phyloP scores from a whole-genome alignment of 2,888 invertebrate species.

The Ophion ventricosus region DNA sequence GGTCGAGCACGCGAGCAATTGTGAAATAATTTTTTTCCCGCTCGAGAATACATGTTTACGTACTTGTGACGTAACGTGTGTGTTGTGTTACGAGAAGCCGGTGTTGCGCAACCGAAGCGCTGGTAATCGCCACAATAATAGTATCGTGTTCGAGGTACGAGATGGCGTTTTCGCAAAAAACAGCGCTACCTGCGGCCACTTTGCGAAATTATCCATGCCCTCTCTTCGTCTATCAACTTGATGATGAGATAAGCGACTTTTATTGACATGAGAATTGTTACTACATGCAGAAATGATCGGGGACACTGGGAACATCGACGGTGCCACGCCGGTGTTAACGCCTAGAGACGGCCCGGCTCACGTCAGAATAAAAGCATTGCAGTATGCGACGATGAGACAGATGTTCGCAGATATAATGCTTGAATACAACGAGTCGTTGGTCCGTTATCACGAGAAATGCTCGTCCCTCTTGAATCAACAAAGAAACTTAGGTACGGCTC shows the following conservation, averaged over 20 bases:
- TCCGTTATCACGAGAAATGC: conserved; percentile 84
- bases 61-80: conserved; percentile 8
- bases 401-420: conserved; percentile 84
- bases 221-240: too few species aligned
- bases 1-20: background rate
- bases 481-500: conserved; percentile 84
- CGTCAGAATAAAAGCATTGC: conserved; percentile 84
- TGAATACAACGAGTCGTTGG: conserved; percentile 85
- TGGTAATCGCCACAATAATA: background rate
- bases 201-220: too few species aligned
- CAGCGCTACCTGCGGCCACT: background rate
- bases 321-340: conserved; percentile 70
- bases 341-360: conserved; percentile 75
- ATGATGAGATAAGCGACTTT: too few species aligned
- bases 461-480: conserved; percentile 85
- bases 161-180: background rate
- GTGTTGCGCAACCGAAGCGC: conserved; percentile 11
- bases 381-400: conserved; percentile 83
- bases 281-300: conserved; percentile 76
- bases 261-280: background rate
- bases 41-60: background rate
- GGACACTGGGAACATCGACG: conserved; percentile 73
- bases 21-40: background rate
- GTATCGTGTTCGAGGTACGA: background rate
- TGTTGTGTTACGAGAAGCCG: conserved; percentile 7